These are phyloP conservation scores for Stylophora pistillata DNA, from an alignment of 64 coral and sea anemone genomes.

Conservation along the genomic window DNA sequence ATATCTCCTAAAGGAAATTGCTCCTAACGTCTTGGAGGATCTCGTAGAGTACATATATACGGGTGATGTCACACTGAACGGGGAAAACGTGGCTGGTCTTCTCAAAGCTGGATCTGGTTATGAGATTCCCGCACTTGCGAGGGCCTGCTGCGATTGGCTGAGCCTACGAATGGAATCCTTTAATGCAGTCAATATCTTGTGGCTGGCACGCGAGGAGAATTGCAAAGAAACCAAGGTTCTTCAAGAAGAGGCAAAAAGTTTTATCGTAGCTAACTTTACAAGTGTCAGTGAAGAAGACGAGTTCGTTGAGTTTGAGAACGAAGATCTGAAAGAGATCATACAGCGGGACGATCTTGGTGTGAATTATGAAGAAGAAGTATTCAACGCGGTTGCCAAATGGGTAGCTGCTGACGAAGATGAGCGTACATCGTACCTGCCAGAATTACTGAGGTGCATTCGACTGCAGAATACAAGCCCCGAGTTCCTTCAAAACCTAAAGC, in stretches of 20 bases:
- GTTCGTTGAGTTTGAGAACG: conserved; percentile 19
- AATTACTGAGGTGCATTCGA: conserved; percentile 26
- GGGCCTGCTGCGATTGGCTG: conserved; percentile 48
- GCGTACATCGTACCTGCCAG: not conserved
- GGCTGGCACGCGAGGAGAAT: not conserved
- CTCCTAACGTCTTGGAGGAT: not conserved
- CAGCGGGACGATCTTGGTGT: conserved; percentile 11
- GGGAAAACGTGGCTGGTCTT: not conserved
- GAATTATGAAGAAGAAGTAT: conserved; percentile 46
- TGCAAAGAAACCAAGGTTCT: conserved; percentile 13
- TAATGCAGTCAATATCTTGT: conserved; percentile 40
- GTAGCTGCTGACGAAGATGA: conserved; percentile 7
- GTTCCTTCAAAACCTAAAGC: not conserved
- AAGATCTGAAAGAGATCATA: conserved; percentile 29
- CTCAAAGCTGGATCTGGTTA: conserved; percentile 6
- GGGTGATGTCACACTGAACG: not conserved
- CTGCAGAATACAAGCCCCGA: conserved; percentile 14
- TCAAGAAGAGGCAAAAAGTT: conserved; percentile 30
- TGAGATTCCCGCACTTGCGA: conserved; percentile 27
- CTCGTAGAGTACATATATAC: conserved; percentile 49
- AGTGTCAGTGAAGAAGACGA: conserved; percentile 28
- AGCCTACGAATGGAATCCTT: not conserved
- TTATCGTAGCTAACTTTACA: conserved; percentile 1
- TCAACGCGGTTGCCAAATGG: conserved; percentile 42
- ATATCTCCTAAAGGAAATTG: conserved; percentile 21